These are phyloP conservation scores for Apodemia mormo DNA, from an alignment of 2,888 invertebrate genomes.

Conservation along the genomic window DNA sequence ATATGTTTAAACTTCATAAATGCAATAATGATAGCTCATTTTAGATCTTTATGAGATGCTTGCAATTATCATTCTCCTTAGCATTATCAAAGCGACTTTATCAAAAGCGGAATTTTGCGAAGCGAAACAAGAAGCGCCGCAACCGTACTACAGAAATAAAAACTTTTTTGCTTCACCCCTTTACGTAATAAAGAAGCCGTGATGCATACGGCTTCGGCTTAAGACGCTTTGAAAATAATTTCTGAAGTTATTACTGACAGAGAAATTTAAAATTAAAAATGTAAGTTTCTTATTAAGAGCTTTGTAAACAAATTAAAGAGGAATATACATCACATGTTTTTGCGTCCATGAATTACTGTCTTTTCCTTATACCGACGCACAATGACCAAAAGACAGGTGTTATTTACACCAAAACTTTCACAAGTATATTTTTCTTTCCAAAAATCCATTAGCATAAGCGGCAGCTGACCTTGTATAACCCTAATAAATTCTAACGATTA, in stretches of 20 bases:
- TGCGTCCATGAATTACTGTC: too few species aligned
- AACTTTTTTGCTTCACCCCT: conserved; percentile 75
- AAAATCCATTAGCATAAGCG: conserved; percentile 53
- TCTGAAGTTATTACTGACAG: not conserved
- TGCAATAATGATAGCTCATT: not conserved
- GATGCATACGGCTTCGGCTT: conserved; percentile 16
- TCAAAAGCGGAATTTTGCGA: conserved; percentile 70
- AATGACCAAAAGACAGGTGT: not conserved
- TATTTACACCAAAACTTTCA: not conserved
- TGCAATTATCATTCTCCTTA: conserved; percentile 65
- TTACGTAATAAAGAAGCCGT: conserved; percentile 63
- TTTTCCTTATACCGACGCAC: too few species aligned
- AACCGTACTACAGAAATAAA: conserved; percentile 70
- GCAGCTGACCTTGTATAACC: conserved; percentile 68
- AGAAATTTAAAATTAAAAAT: conserved; percentile 4
- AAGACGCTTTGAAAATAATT: conserved; percentile 8
- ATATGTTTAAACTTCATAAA: not conserved
- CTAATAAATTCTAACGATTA: conserved; percentile 74
- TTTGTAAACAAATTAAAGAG: not conserved
- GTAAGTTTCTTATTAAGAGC: not conserved
- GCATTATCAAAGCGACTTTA: conserved; percentile 73
- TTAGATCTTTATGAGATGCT: not conserved
- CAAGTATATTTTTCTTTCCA: not conserved
- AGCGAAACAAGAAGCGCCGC: conserved; percentile 57
- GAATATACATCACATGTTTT: too few species aligned